Evolutionary conservation across 2,113 vertebrate species (phyloP).

Genomic region (Coturnix japonica): DNA sequence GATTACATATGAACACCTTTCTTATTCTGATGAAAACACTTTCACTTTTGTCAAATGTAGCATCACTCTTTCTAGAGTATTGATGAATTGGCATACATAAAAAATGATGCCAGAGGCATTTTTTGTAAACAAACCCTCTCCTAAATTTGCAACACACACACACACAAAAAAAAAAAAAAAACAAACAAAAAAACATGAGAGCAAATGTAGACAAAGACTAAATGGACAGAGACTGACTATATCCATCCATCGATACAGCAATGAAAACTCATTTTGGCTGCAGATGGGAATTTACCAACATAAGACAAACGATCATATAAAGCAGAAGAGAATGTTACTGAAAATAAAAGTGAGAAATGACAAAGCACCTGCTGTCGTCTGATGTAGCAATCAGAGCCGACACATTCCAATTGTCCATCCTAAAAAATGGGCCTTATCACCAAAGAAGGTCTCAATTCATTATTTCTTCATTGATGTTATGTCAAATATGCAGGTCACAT

Average conservation of each 20-base stretch:
- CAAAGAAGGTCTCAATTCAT: conserved; percentile 58
- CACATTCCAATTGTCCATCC: conserved; percentile 44
- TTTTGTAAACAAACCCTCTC: conserved; percentile 24
- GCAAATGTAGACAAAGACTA: not conserved
- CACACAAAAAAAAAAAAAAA: not conserved
- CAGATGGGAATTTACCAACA: conserved; percentile 67
- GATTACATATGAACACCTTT: not conserved
- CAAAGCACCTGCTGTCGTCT: conserved; percentile 39
- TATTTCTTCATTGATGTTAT: conserved; percentile 64
- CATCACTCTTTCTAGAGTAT: not conserved
- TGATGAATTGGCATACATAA: not conserved
- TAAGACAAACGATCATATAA: conserved; percentile 52
- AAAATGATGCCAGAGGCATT: not conserved
- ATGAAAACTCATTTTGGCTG: conserved; percentile 63
- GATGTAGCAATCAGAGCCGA: conserved; percentile 54
- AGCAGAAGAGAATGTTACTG: conserved; percentile 49
- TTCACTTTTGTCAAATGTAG: not conserved
- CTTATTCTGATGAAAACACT: not conserved
- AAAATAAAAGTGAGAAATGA: conserved; percentile 71
- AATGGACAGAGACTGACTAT: conserved; percentile 38
- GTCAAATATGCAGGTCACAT: conserved; percentile 59
- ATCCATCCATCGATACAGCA: conserved; percentile 32
- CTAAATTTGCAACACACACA: conserved; percentile 34
- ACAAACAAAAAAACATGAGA: not conserved
- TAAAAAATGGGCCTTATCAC: conserved; percentile 61